Conservation (phyloP, 2,888 invertebrate species). For the Orthosia gracilis region DNA sequence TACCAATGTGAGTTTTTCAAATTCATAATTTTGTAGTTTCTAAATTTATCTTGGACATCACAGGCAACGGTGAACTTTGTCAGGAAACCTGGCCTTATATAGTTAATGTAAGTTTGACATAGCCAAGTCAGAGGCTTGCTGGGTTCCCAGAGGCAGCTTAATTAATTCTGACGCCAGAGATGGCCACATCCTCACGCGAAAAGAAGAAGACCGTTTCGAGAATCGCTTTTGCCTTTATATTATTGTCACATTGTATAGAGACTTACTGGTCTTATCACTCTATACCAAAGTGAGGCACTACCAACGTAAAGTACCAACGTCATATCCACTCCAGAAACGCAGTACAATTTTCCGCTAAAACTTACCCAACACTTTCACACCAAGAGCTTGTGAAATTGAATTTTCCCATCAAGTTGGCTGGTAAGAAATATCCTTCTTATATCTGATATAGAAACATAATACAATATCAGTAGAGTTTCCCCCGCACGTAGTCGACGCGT, state of each 20-base stretch:
- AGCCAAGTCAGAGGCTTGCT: too few relatives aligned
- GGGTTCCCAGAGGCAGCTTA: too few relatives aligned
- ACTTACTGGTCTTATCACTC: neutral
- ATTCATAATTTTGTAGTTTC: too few relatives aligned
- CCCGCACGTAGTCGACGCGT: slow-evolving; percentile 79
- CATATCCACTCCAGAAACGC: neutral
- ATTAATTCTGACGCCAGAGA: too few relatives aligned
- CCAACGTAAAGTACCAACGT: neutral
- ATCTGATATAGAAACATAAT: slow-evolving; percentile 72
- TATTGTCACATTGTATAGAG: neutral
- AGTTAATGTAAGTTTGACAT: too few relatives aligned
- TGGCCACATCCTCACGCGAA: too few relatives aligned
- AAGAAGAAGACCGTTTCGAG: too few relatives aligned
- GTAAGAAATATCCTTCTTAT: slow-evolving; percentile 64
- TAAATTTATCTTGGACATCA: too few relatives aligned
- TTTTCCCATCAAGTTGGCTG: slow-evolving; percentile 44
- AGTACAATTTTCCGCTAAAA: slow-evolving; percentile 1
- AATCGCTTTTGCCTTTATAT: too few relatives aligned
- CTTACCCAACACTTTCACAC: slow-evolving; percentile 15
- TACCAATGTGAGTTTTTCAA: too few relatives aligned
- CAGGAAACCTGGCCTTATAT: too few relatives aligned
- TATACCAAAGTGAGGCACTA: neutral
- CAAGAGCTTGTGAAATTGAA: slow-evolving; percentile 45
- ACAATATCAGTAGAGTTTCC: slow-evolving; percentile 76
- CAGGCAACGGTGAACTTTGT: too few relatives aligned